phyloP scores from a whole-genome alignment of 53 echinoderm and acorn worm genomes.

The Echinarachnius parma region DNA sequence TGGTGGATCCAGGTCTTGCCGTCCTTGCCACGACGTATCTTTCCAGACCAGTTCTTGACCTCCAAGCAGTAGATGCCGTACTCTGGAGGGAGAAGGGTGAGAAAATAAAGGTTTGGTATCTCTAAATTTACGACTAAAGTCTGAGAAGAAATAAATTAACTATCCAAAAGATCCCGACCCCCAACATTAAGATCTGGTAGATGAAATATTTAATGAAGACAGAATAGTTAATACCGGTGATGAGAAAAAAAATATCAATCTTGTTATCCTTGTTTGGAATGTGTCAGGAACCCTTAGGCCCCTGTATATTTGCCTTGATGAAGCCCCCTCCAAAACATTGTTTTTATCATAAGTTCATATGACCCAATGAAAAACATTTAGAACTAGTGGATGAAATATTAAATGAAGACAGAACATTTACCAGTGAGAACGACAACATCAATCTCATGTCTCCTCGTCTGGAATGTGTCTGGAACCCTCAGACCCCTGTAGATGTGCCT shows the following conservation, averaged over 20 bases:
- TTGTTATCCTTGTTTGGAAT: conserved; percentile 79
- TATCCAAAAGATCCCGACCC: no score
- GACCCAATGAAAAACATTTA: no score
- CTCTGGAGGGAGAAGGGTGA: conserved; percentile 35
- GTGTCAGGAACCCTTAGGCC: conserved; percentile 84
- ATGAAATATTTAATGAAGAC: no score
- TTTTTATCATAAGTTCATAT: no score
- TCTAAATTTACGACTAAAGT: not conserved
- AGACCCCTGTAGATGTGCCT: conserved; percentile 70
- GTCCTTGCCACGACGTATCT: conserved; percentile 58
- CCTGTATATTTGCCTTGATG: conserved; percentile 57
- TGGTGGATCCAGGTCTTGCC: conserved; percentile 82
- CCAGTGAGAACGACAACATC: conserved; percentile 86
- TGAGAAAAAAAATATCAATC: conserved; percentile 86
- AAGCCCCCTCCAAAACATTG: conserved; percentile 64
- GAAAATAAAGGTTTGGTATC: not conserved
- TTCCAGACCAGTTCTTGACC: conserved; percentile 95
- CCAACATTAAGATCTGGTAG: no score
- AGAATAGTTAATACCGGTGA: conserved; percentile 70
- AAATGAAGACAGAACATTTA: no score
- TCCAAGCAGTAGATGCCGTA: conserved; percentile 83
- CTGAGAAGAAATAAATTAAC: not conserved
- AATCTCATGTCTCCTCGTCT: conserved; percentile 83
- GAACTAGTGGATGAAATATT: no score
- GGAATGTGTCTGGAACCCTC: conserved; percentile 85